Base-by-base conservation (phyloP, 2,797 vertebrate species). In the Cuculus canorus region DNA sequence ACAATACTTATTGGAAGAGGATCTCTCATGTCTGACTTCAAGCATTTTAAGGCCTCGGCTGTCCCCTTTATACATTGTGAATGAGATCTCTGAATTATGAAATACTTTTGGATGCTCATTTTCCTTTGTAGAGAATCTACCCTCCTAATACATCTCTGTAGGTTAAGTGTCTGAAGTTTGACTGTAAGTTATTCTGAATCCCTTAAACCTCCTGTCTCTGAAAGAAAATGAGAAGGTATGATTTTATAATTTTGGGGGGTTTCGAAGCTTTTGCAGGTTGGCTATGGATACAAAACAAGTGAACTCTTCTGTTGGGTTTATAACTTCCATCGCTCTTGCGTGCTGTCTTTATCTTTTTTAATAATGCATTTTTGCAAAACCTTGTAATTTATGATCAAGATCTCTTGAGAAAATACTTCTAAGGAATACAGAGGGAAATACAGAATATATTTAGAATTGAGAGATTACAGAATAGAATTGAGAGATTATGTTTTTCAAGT, bases 331-430 rank as follows among this genome's bases (percentile, higher is more conserved):
- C 39, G 71, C 69, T 86, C 65, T 37, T 1, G 1, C 11, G 19
- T 32, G 32, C 32, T n/a, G 6, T 43, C 24, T 76, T 5, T 60
- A 15, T 13, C 17, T 32, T 33, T 54, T 12, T 16, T 88, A 57
- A 90, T 84, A 17, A 17, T 87, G 76, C 94, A 18, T 81, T 95
- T 95, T 76, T 33, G 77, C 81, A n/a, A 82, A 63, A 93, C 73
- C 79, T 64, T 96, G 14, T 95, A 91, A 97, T 97, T 97, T 93
- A 93, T 75, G 94, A 83, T 96, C 78, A 95, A 94, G 94, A 92
- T 86, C 92, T 35, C 96, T 96, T 96, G 71, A 94, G 84, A 86
- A 93, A 96, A 88, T 88, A 70, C 54, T 93, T 90, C 5, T 88
- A 90, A 86, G 80, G 80, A 96, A 92, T 80, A 91, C 76, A 92